Conservation (phyloP, 2,797 vertebrate species). For the Anas flavirostris region DNA sequence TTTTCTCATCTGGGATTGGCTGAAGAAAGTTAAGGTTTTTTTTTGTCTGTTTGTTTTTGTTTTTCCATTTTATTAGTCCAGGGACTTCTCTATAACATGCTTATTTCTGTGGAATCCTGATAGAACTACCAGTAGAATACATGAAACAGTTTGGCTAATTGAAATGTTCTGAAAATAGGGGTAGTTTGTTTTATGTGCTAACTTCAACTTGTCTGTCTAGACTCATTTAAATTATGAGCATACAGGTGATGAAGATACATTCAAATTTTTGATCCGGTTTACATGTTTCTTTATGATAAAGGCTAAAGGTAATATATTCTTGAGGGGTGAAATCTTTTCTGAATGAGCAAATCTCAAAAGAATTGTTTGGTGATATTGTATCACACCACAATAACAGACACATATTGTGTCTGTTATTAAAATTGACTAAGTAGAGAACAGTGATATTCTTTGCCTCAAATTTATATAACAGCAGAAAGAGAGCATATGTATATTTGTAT, state of each 20-base stretch:
- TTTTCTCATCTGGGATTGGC: not conserved
- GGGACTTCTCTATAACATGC: not conserved
- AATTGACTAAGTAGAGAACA: not conserved
- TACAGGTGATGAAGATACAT: not conserved
- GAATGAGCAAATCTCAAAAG: not conserved
- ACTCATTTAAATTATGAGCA: not conserved
- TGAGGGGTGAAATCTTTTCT: not conserved
- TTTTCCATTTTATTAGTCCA: not conserved
- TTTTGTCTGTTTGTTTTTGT: too few species aligned
- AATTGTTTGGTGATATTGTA: not conserved
- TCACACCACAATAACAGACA: too few species aligned
- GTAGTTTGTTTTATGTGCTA: not conserved
- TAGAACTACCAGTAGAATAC: not conserved
- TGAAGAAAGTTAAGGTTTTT: not conserved
- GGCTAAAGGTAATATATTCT: fast-evolving
- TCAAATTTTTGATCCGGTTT: not conserved
- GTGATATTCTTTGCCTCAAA: not conserved
- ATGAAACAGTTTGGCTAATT: not conserved
- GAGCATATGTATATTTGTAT: not conserved
- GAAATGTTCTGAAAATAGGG: slow-evolving; percentile 6
- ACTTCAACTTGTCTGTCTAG: not conserved
- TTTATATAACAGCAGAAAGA: not conserved
- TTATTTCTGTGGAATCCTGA: not conserved
- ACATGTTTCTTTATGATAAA: not conserved
- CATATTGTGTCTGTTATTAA: not conserved